A percentile compares a stretch with the other conserved stretches of the same genome.
Conservation (phyloP, 2,113 vertebrate species). For the Oceanites oceanicus region DNA sequence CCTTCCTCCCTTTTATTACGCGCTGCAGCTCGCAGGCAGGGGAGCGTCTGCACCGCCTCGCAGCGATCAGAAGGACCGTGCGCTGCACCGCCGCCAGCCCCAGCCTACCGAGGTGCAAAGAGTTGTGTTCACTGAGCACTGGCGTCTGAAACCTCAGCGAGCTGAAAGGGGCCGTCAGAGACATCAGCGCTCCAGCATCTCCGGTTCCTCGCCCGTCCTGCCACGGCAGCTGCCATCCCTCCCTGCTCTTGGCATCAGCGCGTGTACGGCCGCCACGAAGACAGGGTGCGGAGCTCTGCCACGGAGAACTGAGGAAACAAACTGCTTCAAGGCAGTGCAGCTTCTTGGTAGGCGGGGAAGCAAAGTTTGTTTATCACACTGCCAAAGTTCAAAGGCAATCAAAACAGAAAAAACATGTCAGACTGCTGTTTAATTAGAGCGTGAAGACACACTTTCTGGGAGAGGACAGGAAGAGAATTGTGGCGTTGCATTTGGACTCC, state of each 20-base stretch:
- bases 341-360: neutral
- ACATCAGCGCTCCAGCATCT: neutral
- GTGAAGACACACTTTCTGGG: neutral
- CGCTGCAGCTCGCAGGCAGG: neutral
- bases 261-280: neutral
- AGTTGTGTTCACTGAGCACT: neutral
- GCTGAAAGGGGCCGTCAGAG: neutral
- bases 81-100: neutral
- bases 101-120: neutral
- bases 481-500: neutral
- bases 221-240: neutral
- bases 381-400: conserved; percentile 26
- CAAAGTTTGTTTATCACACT: conserved; percentile 13
- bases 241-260: neutral
- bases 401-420: conserved; percentile 1
- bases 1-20: neutral
- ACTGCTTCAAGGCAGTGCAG: neutral
- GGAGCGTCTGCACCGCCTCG: neutral
- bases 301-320: neutral
- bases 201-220: neutral
- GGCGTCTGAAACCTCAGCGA: neutral
- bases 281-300: neutral
- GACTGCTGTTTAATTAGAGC: neutral
- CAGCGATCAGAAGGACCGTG: neutral
- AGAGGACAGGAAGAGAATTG: neutral